phyloP scores from a whole-genome alignment of 2,113 vertebrate genomes.

The Ornithorhynchus anatinus region DNA sequence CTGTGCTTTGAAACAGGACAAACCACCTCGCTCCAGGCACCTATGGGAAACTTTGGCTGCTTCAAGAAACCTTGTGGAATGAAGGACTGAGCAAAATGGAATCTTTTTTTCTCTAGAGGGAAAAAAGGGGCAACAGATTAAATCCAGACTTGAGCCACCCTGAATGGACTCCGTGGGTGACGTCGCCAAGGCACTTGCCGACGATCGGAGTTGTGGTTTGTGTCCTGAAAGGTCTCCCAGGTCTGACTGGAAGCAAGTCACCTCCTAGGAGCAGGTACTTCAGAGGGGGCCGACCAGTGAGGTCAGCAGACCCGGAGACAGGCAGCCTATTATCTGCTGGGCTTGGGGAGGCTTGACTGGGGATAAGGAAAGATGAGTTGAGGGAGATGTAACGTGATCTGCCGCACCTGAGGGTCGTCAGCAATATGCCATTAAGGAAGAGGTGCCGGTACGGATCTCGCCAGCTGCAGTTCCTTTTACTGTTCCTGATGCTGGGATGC shows the following conservation, averaged over 20 bases:
- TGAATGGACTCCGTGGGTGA: slow-evolving; percentile 22
- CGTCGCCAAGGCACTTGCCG: slow-evolving; percentile 12
- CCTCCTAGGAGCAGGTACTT: slow-evolving; percentile 31
- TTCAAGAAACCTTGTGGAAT: slow-evolving; percentile 23
- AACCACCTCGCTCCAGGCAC: slow-evolving; percentile 25
- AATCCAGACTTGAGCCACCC: slow-evolving; percentile 8
- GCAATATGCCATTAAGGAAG: slow-evolving; percentile 77
- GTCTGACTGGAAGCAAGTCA: slow-evolving; percentile 40
- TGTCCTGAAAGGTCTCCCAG: slow-evolving; percentile 25
- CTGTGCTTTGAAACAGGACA: slow-evolving; percentile 34
- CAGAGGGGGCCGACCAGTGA: slow-evolving; percentile 37
- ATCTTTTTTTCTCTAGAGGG: slow-evolving; percentile 35
- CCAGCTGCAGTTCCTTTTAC: slow-evolving; percentile 70
- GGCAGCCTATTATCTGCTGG: slow-evolving; percentile 31
- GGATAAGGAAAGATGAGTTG: slow-evolving; percentile 25
- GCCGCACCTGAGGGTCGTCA: slow-evolving; percentile 59
- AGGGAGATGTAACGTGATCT: slow-evolving; percentile 66
- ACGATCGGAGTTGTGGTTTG: slow-evolving; percentile 7
- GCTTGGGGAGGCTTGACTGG: not conserved
- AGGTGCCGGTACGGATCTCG: slow-evolving; percentile 62
- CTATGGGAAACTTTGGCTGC: slow-evolving; percentile 38
- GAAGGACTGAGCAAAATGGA: slow-evolving; percentile 41
- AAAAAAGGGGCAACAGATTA: not conserved
- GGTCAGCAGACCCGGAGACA: slow-evolving; percentile 44
- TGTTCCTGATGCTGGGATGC: slow-evolving; percentile 73